These are phyloP conservation scores for Alcis repandata DNA, from an alignment of 2,888 invertebrate species.

Conservation along the genomic window DNA sequence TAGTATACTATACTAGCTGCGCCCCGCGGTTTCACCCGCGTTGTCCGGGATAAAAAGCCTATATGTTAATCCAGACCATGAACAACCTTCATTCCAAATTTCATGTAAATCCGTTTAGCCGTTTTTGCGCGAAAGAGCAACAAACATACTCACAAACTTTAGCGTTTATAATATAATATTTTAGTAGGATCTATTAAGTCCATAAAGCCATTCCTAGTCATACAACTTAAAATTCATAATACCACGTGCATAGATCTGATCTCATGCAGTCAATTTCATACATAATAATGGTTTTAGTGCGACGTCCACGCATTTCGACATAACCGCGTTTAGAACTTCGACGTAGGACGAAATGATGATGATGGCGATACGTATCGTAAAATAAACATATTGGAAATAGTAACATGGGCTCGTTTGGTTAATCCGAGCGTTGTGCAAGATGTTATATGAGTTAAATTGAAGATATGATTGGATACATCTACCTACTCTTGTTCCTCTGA, in stretches of 20 bases:
- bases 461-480: not conserved
- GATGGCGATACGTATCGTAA: slow-evolving; percentile 23
- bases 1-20: too few species aligned
- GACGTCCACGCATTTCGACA: slow-evolving; percentile 33
- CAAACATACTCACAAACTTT: too few species aligned
- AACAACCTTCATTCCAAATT: too few species aligned
- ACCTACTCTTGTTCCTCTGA: too few species aligned
- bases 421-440: slow-evolving; percentile 17
- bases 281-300: slow-evolving; percentile 28
- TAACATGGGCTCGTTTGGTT: slow-evolving; percentile 18
- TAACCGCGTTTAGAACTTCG: slow-evolving; percentile 17
- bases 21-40: too few species aligned
- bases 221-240: slow-evolving; percentile 4
- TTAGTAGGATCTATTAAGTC: too few species aligned
- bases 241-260: slow-evolving; percentile 18
- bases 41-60: too few species aligned
- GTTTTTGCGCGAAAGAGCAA: too few species aligned
- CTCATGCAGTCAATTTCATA: slow-evolving; percentile 31
- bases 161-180: too few species aligned
- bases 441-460: not conserved
- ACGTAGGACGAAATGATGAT: slow-evolving; percentile 37
- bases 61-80: too few species aligned
- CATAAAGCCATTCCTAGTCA: not conserved
- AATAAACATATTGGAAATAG: slow-evolving; percentile 20
- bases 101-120: too few species aligned